Evolutionary conservation across 2,113 vertebrate species (phyloP).

Genomic region (Choloepus hoffmanni): DNA sequence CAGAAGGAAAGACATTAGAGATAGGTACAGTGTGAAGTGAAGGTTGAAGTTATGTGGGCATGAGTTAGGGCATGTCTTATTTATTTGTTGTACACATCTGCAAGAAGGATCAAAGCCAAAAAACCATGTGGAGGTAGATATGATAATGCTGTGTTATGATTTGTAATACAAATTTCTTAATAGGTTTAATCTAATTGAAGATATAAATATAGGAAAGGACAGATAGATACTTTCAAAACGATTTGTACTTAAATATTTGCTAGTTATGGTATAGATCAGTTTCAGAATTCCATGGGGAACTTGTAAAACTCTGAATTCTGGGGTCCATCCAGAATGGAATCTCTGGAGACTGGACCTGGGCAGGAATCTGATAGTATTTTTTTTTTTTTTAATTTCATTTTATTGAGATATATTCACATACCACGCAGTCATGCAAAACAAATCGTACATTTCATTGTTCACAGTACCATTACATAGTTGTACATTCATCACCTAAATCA

Average conservation of each 20-base stretch:
- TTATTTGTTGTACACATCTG: not conserved
- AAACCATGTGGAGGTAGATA: not conserved
- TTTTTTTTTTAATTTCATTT: too few species aligned
- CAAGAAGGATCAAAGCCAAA: not conserved
- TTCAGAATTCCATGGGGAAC: not conserved
- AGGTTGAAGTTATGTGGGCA: not conserved
- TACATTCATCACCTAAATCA: too few species aligned
- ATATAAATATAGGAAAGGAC: not conserved
- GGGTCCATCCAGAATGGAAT: not conserved
- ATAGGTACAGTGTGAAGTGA: not conserved
- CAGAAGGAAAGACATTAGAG: not conserved
- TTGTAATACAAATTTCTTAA: not conserved
- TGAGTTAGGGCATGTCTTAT: not conserved
- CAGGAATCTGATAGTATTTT: not conserved
- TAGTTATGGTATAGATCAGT: not conserved
- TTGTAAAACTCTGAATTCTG: not conserved
- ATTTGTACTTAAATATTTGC: slow-evolving; percentile 11
- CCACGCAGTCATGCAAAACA: too few species aligned
- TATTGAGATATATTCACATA: too few species aligned
- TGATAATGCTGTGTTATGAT: not conserved
- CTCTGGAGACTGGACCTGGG: not conserved
- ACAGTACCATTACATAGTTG: too few species aligned
- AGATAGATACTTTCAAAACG: not conserved
- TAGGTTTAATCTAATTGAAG: not conserved
- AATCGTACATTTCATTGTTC: too few species aligned